Conservation (phyloP, 2,888 invertebrate species). For the Orthonevra nobilis region DNA sequence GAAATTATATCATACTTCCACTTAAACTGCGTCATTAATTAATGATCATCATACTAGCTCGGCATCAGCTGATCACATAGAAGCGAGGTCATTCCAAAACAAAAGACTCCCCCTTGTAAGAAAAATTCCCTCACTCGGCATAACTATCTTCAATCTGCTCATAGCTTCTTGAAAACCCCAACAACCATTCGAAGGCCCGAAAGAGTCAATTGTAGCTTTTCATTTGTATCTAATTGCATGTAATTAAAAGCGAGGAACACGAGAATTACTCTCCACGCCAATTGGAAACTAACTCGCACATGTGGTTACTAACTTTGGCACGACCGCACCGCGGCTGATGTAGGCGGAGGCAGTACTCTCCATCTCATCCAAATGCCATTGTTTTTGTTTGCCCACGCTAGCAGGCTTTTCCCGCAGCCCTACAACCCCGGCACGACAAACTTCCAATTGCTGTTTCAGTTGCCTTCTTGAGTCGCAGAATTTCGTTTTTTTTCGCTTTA, state of each 20-base stretch:
- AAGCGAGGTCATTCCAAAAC: background rate
- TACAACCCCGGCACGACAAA: background rate
- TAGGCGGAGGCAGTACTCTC: constrained; percentile 9
- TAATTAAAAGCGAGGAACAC: constrained; percentile 12
- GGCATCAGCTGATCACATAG: background rate
- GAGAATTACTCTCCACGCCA: constrained; percentile 21
- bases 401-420: background rate
- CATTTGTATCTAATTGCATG: constrained; percentile 28
- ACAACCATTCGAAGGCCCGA: constrained; percentile 3
- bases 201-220: constrained; percentile 27
- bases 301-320: background rate
- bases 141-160: background rate
- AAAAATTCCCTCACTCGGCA: constrained; percentile 1
- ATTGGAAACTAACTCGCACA: constrained; percentile 13
- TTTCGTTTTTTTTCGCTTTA: constrained; percentile 6
- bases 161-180: constrained; percentile 10
- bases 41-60: background rate
- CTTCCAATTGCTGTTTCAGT: constrained; percentile 33
- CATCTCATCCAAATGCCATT: too few relatives aligned
- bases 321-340: background rate
- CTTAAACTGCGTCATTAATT: background rate
- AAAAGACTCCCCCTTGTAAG: constrained; percentile 6
- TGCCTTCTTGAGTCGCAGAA: constrained; percentile 13
- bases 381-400: constrained; percentile 1
- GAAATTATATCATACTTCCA: too few relatives aligned